A percentile compares a stretch with the other conserved stretches of the same genome.
Conservation (phyloP, 2,797 vertebrate genomes). For the Takifugu ocellatus region DNA sequence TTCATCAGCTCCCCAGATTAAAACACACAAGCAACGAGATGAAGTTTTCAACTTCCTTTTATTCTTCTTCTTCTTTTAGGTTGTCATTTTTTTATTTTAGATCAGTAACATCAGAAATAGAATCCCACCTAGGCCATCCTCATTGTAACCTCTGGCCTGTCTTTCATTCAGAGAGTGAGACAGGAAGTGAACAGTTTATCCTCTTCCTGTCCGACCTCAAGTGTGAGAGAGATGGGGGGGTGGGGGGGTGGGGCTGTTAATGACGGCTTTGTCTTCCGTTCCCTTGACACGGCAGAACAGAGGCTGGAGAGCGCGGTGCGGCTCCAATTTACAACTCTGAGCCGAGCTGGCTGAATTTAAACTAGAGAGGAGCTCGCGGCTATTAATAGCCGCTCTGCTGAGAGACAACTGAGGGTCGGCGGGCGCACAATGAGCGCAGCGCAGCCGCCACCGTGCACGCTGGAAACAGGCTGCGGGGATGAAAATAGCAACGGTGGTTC, state of each 20-base stretch:
- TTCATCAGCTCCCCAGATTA: not conserved
- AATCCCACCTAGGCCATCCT: not conserved
- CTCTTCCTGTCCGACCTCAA: constrained; percentile 52
- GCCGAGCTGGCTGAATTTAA: constrained; percentile 68
- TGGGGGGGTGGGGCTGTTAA: constrained; percentile 7
- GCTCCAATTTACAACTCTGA: constrained; percentile 59
- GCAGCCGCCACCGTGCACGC: constrained; percentile 35
- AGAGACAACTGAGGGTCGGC: constrained; percentile 55
- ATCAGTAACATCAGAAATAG: not conserved
- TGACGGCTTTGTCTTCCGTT: constrained; percentile 31
- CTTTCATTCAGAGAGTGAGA: constrained; percentile 3
- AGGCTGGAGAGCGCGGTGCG: constrained; percentile 35
- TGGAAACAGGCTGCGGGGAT: constrained; percentile 19
- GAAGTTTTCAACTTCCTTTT: no score
- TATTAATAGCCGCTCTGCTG: constrained; percentile 70
- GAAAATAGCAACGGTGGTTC: no score
- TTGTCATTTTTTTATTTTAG: not conserved
- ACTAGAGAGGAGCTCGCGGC: constrained; percentile 57
- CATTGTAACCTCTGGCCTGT: not conserved
- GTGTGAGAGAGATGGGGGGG: constrained; percentile 3
- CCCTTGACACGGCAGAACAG: constrained; percentile 19
- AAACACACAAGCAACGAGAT: not conserved
- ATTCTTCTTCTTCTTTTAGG: not conserved
- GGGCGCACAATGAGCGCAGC: constrained; percentile 54
- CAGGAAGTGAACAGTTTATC: constrained; percentile 55